Evolutionary conservation across 2,888 invertebrate species (phyloP).

Genomic region (Cantharis flavilabris): DNA sequence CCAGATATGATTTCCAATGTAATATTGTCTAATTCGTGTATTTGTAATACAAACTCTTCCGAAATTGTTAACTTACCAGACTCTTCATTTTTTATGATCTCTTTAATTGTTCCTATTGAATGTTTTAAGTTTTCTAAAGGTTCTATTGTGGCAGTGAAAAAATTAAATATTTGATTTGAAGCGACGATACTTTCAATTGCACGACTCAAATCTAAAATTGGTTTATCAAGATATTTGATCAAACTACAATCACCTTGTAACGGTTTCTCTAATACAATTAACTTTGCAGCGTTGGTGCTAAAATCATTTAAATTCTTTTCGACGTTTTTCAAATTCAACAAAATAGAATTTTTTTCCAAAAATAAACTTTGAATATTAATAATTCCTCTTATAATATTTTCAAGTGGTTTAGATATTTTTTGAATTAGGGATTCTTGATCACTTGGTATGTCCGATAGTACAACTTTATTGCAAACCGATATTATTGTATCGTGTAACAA

Average conservation of each 20-base stretch:
- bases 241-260: background rate
- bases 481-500: slow-evolving; percentile 50
- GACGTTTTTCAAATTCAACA: background rate
- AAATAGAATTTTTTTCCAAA: slow-evolving; percentile 28
- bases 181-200: background rate
- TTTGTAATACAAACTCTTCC: background rate
- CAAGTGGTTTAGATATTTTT: slow-evolving; percentile 46
- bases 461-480: slow-evolving; percentile 48
- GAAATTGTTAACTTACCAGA: background rate
- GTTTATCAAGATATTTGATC: background rate
- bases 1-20: background rate
- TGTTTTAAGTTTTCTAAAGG: background rate
- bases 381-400: slow-evolving; percentile 48
- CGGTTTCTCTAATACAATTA: background rate
- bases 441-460: slow-evolving; percentile 38
- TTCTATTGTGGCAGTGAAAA: background rate
- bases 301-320: background rate
- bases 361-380: slow-evolving; percentile 46
- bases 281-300: background rate
- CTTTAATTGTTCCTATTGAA: background rate
- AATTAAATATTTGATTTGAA: background rate
- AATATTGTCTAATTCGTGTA: background rate
- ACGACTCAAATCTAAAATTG: background rate
- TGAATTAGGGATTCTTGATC: slow-evolving; percentile 46
- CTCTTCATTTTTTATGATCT: background rate